Base-by-base conservation (phyloP, 2,797 vertebrate genomes). In the Yasuhikotakia modesta region DNA sequence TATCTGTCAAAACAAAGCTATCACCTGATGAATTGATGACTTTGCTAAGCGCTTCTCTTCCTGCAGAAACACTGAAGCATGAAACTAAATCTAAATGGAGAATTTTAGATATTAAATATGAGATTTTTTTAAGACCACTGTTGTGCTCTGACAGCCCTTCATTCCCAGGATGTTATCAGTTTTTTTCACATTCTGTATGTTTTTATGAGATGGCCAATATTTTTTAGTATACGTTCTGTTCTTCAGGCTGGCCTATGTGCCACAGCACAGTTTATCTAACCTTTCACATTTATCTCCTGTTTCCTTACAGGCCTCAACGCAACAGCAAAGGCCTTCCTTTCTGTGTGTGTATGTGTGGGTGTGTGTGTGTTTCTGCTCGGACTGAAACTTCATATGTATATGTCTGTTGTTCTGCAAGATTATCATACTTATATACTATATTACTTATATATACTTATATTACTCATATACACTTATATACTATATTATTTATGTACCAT, bases 261-360 rank as follows among this genome's bases (percentile, higher is more conserved):
- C 75, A 57, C 50, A 71, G 61, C 48, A 70, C 24, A 45, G 87
- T 88, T 93, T 92, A 93, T 91, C 88, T 86, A 86, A 85, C 88
- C 87, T 82, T 63, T 58, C 75, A 88, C 86, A 85, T 82, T 89
- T 85, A 87, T 83, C 89, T 84, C 75, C 79, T 24, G 81, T 92
- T 93, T 94, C 92, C 91, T 87, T 82, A 87, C 85, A 24, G 67
- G 87, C 87, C 85, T 89, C 93, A 86, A 87, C 81, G 89, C 83
- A 82, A 85, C 86, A 89, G 86, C 92, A 91, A 89, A 87, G 90
- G 89, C 92, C 93, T 94, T 95, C 94, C 93, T 93, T 45, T 60
- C n/a, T 43, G 3, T 67, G 45, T 70, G 30, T 72, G 58, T 58
- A 45, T 45, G 52, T 67, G 35, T 61, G n/a, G 63, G 70, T 66